A percentile compares a stretch with the other conserved stretches of the same genome.
Evolutionary conservation across 2,113 vertebrate species (phyloP).

Genomic region (Axis porcinus): DNA sequence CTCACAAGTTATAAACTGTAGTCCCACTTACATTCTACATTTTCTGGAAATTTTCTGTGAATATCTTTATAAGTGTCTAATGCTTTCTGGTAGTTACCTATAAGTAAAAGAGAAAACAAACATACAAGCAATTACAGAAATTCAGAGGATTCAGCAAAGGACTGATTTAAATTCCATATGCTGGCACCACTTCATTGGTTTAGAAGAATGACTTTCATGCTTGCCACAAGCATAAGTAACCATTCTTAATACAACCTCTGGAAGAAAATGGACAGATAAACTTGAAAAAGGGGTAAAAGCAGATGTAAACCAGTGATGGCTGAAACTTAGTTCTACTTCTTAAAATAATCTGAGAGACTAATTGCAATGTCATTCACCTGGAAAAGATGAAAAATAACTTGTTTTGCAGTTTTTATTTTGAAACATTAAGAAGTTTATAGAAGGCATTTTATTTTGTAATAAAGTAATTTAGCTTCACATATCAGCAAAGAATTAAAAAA

Average conservation of each 20-base stretch:
- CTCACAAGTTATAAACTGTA: conserved; percentile 17
- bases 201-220: background rate
- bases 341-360: conserved; percentile 7
- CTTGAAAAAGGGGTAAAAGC: background rate
- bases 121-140: background rate
- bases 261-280: background rate
- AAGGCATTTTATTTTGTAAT: background rate
- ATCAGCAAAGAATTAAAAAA: background rate
- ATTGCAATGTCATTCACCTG: conserved; percentile 12
- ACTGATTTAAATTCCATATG: background rate
- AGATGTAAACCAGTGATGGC: background rate
- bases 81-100: conserved; percentile 97
- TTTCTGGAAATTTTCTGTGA: conserved; percentile 95
- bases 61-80: conserved; percentile 95
- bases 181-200: background rate
- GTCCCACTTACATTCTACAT: conserved; percentile 91
- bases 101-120: conserved; percentile 56
- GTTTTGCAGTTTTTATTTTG: background rate
- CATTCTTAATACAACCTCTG: background rate
- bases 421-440: background rate
- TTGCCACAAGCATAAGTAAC: background rate
- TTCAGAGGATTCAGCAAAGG: background rate
- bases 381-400: conserved; percentile 10
- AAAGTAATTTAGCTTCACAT: background rate
- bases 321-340: background rate